Conservation (phyloP, 92 coral and sea anemone species). For the Blastomussa wellsi region DNA sequence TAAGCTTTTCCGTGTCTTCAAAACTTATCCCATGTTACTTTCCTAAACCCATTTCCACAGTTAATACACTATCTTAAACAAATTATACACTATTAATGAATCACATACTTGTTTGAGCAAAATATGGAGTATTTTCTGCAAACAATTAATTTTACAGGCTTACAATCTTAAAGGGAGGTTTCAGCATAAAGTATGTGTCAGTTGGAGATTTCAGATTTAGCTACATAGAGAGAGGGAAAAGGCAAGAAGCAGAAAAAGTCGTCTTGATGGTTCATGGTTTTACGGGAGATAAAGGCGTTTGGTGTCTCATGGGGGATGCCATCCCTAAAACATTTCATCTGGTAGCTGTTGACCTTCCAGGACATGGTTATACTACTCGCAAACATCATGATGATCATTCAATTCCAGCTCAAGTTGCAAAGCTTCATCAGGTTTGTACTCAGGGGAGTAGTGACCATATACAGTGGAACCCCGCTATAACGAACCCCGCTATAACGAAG, state of each 20-base stretch:
- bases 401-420: slow-evolving; percentile 74
- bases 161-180: slow-evolving; percentile 65
- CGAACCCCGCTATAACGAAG: too few relatives aligned
- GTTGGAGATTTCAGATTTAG: slow-evolving; percentile 77
- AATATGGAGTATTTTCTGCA: neutral
- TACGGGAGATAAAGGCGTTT: slow-evolving; percentile 75
- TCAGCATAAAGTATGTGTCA: slow-evolving; percentile 53
- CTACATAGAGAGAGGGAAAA: slow-evolving; percentile 76
- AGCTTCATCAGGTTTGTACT: slow-evolving; percentile 78
- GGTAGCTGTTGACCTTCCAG: slow-evolving; percentile 88
- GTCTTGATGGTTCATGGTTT: slow-evolving; percentile 87
- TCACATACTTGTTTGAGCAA: too few relatives aligned
- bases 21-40: too few relatives aligned
- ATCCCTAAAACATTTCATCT: slow-evolving; percentile 75
- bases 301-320: slow-evolving; percentile 69
- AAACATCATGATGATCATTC: slow-evolving; percentile 82
- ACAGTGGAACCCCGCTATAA: too few relatives aligned
- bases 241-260: slow-evolving; percentile 43
- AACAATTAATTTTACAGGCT: slow-evolving; percentile 39
- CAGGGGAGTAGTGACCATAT: too few relatives aligned
- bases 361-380: slow-evolving; percentile 92
- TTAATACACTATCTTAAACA: too few relatives aligned
- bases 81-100: too few relatives aligned
- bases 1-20: too few relatives aligned
- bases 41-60: too few relatives aligned